A percentile compares a stretch with the other conserved stretches of the same genome.
Conservation (phyloP, 1,140 invertebrate species). For the Pogonognathellus flavescens region DNA sequence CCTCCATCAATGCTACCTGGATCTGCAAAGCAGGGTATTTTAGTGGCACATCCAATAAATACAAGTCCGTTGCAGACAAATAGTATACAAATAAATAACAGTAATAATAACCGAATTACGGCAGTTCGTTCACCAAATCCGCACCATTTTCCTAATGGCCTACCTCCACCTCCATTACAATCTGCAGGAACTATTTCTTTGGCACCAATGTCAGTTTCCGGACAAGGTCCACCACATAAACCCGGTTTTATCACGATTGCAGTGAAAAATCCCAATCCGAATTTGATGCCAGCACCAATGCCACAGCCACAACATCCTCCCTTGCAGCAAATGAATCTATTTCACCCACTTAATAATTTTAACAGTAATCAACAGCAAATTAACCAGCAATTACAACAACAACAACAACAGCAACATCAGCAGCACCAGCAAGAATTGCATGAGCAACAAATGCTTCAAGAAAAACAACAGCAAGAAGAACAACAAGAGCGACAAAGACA, state of each 20-base stretch:
- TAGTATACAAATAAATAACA: constrained; percentile 14
- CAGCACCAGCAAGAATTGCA: constrained; percentile 6
- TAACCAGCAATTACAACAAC: not conserved
- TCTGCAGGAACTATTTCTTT: constrained; percentile 4
- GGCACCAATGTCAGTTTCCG: not conserved
- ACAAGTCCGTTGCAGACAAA: constrained; percentile 14
- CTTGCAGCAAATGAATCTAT: not conserved
- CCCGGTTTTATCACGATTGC: constrained; percentile 13
- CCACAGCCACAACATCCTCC: not conserved
- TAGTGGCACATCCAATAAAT: constrained; percentile 59
- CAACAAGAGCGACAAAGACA: not conserved
- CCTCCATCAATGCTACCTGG: constrained; percentile 1
- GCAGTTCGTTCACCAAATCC: constrained; percentile 27
- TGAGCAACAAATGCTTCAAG: not conserved
- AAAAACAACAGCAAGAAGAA: constrained; percentile 1
- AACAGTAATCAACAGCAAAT: not conserved
- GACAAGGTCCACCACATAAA: constrained; percentile 4
- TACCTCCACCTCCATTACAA: not conserved
- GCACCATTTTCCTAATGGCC: not conserved
- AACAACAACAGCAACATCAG: not conserved
- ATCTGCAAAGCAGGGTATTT: constrained; percentile 52
- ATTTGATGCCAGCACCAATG: not conserved
- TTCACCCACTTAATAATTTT: not conserved
- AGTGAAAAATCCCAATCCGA: not conserved
- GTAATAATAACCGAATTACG: constrained; percentile 19